Evolutionary conservation across 2,113 vertebrate species (phyloP).

Genomic region (Dinomys branickii): DNA sequence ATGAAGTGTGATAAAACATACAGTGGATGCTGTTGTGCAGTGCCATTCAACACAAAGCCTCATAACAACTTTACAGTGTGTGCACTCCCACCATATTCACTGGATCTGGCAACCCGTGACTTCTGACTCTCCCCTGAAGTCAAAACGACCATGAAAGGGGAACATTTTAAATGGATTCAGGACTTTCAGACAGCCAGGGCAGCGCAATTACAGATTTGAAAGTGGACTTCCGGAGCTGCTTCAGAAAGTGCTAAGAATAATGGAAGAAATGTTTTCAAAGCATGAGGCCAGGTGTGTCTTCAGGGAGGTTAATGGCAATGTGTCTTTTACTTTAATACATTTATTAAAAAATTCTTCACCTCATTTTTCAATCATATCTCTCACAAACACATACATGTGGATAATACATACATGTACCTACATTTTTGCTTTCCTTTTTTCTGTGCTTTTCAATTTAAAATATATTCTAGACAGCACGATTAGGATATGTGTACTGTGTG

Average conservation of each 20-base stretch:
- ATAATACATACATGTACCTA: neutral
- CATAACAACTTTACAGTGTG: neutral
- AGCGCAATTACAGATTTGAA: neutral
- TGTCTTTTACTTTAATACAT: neutral
- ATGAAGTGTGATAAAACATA: neutral
- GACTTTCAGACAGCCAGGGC: neutral
- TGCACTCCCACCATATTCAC: neutral
- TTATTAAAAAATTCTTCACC: neutral
- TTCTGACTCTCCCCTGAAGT: neutral
- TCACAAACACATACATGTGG: neutral
- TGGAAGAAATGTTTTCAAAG: neutral
- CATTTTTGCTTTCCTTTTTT: neutral
- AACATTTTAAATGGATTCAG: neutral
- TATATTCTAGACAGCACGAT: neutral
- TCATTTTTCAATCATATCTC: neutral
- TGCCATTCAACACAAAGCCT: neutral
- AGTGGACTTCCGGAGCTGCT: neutral
- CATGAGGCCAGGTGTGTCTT: neutral
- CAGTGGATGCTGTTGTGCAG: neutral
- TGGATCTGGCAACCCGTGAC: neutral
- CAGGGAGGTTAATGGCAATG: neutral
- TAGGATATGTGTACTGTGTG: neutral
- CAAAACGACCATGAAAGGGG: neutral
- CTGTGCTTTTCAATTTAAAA: neutral
- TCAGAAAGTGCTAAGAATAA: neutral